Evolutionary conservation across 2,888 invertebrate species (phyloP), one percentile per base, ranked within the genome.

Genomic region (Polydrusus tereticollis): DNA sequence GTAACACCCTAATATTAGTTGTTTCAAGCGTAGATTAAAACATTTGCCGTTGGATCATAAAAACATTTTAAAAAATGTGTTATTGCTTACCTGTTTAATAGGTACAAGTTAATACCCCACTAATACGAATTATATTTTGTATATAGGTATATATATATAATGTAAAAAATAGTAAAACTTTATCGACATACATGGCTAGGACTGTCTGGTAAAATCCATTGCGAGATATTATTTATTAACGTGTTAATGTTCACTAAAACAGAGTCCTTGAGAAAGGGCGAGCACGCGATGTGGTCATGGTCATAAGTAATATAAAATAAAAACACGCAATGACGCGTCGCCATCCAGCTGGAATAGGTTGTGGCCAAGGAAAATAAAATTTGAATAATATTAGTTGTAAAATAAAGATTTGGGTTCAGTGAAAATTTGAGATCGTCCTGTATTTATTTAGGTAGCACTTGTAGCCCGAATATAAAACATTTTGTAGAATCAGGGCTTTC

Each of bases 251-350:
- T 29, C 55, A 66, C 23, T 66, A 50, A 38, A 58, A 26, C 47
- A 58, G 23, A 58, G 66, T 58, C 66, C 66, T 66, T 66, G 66
- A 43, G 45, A 23, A 62, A 14, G 45, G 45, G 45, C 66, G 10
- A 14, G 33, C 69, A 69, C 59, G 69, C 69, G 63, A 69, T 63
- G 52, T 63, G 55, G 69, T 69, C 69, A 69, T 69, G 69, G 69
- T 69, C 69, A 63, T 69, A 63, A 62, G 33, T 63, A 63, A 69
- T 69, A 60, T 63, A 63, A 69, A 69, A 62, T 69, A 36, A 57
- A 69, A 47, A 43, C 57, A 69, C 69, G 69, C 69, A 69, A 69
- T 50, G 69, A 63, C 62, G 62, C 62, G 59, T 52, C 60, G 47
- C 20, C 20, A 23, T 20, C 18, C 45, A 45, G 1, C 23, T n/a